phyloP scores from a whole-genome alignment of 2,888 invertebrate genomes.

The Drosophila ochracea region DNA sequence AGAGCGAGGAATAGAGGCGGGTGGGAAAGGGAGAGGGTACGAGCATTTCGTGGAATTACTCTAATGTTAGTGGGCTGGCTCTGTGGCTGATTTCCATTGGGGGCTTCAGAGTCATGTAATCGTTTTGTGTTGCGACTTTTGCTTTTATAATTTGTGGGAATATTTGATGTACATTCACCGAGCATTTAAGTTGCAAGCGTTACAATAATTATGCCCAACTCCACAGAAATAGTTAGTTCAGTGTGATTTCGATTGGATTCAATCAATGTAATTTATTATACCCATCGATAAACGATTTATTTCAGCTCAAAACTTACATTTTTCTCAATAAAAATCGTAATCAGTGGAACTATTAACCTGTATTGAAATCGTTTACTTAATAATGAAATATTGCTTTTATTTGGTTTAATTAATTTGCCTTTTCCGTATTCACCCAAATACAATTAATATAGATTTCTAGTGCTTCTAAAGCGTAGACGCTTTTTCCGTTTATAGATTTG shows the following conservation, averaged over 20 bases:
- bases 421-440: neutral
- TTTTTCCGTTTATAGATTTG: neutral
- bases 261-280: neutral
- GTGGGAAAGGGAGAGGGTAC: constrained; percentile 1
- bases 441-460: neutral
- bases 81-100: constrained; percentile 48
- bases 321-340: neutral
- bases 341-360: neutral
- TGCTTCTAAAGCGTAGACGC: neutral
- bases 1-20: neutral
- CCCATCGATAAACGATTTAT: neutral
- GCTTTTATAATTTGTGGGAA: constrained; percentile 59
- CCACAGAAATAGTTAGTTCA: neutral
- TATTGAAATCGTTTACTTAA: neutral
- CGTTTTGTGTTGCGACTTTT: constrained; percentile 64
- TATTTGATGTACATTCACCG: constrained; percentile 56
- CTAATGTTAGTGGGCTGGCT: constrained; percentile 6
- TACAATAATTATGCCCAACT: neutral
- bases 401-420: neutral
- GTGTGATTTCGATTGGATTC: neutral
- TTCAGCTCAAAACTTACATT: neutral
- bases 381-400: neutral
- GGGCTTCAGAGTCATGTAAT: constrained; percentile 61
- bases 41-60: constrained; percentile 52
- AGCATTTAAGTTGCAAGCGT: constrained; percentile 12